A percentile compares a stretch with the other conserved stretches of the same genome.
Conservation (phyloP, 2,888 invertebrate species). For the Polyploca ridens region DNA sequence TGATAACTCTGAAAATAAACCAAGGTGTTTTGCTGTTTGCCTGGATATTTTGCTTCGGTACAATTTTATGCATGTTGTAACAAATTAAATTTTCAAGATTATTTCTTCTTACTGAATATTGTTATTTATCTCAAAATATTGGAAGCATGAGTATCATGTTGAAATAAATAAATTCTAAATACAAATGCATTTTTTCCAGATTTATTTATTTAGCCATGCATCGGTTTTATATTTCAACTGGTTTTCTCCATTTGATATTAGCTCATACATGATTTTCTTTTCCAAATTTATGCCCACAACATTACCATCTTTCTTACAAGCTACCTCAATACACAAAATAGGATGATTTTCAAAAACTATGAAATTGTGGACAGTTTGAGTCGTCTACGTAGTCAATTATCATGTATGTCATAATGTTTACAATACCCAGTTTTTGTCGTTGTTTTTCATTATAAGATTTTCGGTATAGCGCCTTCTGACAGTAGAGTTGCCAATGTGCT, state of each 20-base stretch:
- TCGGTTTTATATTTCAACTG: background rate
- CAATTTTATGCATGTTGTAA: conserved; percentile 16
- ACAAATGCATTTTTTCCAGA: background rate
- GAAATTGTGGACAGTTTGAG: background rate
- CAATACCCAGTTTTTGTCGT: conserved; percentile 38
- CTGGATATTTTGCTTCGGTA: conserved; percentile 18
- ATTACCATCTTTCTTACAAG: background rate
- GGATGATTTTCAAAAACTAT: background rate
- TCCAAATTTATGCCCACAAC: too few relatives aligned
- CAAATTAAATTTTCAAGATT: background rate
- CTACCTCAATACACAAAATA: background rate
- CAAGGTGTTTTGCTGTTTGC: conserved; percentile 22
- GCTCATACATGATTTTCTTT: too few relatives aligned
- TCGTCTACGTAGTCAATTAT: background rate
- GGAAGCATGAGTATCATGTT: background rate
- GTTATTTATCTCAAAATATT: background rate
- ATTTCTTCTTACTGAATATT: background rate
- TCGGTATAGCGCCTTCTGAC: conserved; percentile 34
- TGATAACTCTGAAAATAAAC: conserved; percentile 55
- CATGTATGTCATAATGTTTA: conserved; percentile 45
- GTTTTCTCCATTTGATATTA: too few relatives aligned
- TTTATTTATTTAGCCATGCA: background rate
- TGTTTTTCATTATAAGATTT: conserved; percentile 41
- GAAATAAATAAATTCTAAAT: background rate
- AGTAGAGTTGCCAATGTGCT: conserved; percentile 39